Base-by-base conservation (phyloP, 2,797 vertebrate genomes). In the Hoplostethus atlanticus region DNA sequence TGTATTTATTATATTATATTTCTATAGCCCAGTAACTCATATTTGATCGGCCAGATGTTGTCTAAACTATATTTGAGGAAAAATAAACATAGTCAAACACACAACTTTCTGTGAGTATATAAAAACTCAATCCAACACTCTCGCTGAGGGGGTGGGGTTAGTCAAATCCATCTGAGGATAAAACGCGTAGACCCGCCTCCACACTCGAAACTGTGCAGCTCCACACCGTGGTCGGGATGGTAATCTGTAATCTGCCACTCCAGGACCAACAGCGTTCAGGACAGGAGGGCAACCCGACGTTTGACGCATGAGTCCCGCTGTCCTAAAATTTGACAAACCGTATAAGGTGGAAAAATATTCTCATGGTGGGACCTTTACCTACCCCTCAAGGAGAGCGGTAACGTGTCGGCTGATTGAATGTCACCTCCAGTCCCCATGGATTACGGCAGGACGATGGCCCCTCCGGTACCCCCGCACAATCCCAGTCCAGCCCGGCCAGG, bases 381-480 rank as follows among this genome's bases (percentile, higher is more conserved):
- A 55, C 46, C 76, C 74, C 67, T 64, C 60, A 44, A 80, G 87
- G 89, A 87, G 86, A 84, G 73, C 77, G 68, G 72, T 70, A 69
- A 71, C 84, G 53, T 67, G 64, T 70, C 64, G 84, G 52, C 38
- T 57, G 15, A 38, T 40, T 88, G 78, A 87, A 88, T 89, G 90
- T 85, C 84, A 42, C 75, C 81, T 59, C 79, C 70, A 52, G 40
- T 62, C 80, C 64, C 61, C 28, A 93, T 95, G 94, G 95, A 96
- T 89, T 94, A 93, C 86, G 90, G 87, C 72, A 87, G 87, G 77
- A 84, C 91, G 56, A 92, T 93, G 90, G 95, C 95, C 13, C 95
- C 95, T 30, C 95, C 95, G 47, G 95, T 96, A 11, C 95, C 95
- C 9, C 95, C 95, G 2, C 95, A 96, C 84, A 95, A 92, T 0